Evolutionary conservation across 2,888 invertebrate species (phyloP).

Genomic region (Apodemia duryi): DNA sequence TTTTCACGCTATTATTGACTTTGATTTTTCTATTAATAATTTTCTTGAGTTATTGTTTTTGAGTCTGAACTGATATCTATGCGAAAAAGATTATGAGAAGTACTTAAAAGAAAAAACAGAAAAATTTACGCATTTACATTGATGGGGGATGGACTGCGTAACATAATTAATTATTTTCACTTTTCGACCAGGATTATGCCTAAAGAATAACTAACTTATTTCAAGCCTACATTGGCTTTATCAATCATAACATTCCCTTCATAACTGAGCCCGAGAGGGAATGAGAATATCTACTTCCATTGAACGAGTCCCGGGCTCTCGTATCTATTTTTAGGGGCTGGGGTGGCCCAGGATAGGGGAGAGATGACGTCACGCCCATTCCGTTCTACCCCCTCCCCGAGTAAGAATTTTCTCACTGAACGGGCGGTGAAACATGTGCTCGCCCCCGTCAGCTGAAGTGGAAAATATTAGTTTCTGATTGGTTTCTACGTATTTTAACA

Average conservation of each 20-base stretch:
- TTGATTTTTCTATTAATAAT: too few species aligned
- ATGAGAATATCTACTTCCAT: conserved; percentile 44
- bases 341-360: conserved; percentile 41
- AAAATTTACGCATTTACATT: too few species aligned
- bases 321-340: conserved; percentile 69
- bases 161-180: background rate
- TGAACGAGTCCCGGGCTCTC: conserved; percentile 66
- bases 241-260: conserved; percentile 18
- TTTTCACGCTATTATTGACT: too few species aligned
- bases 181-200: background rate
- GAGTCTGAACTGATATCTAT: too few species aligned
- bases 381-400: conserved; percentile 38
- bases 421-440: conserved; percentile 46
- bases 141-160: too few species aligned
- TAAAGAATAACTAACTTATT: background rate
- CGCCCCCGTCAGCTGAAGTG: conserved; percentile 39
- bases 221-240: background rate
- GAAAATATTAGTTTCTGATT: conserved; percentile 42
- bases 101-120: too few species aligned
- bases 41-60: too few species aligned
- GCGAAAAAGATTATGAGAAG: too few species aligned
- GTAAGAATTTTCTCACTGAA: conserved; percentile 36
- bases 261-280: conserved; percentile 5
- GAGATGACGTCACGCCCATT: conserved; percentile 51
- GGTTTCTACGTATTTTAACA: conserved; percentile 23